Evolutionary conservation across 1,140 invertebrate genomes (phyloP), one percentile per base, ranked within the genome.

Genomic region (Trissolcus basalis): DNA sequence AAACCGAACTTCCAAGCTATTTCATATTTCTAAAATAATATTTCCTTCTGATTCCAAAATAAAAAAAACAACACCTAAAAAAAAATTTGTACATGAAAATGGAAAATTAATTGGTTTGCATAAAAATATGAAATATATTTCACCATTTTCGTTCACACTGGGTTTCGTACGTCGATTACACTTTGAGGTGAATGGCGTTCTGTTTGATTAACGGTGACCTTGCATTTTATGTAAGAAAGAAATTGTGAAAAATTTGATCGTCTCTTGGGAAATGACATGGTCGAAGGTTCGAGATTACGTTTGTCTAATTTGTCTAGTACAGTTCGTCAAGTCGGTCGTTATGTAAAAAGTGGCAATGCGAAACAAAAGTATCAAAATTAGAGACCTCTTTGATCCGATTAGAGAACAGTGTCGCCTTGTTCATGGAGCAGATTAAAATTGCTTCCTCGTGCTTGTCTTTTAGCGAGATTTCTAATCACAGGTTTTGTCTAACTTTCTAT

Each of bases 151-250:
- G 10, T 2, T 33, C 19, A 16, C 44, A 56, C 47, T 48, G 32
- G 8, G 2, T 11, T 47, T 59, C 33, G 39, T 11, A 15, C 3
- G 50, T 61, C n/a, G 43, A 54, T 64, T 54, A 54, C 45, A 35
- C 43, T 36, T 54, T 64, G 13, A 47, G 47, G 50, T 39, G 49
- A 54, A 54, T 16, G 49, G 10, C 27, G 12, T 4, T 35, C 19
- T 16, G 4, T 54, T 35, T 53, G 49, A 64, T 53, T 53, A 45
- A 54, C 47, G 54, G 39, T 64, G 60, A 64, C 60, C 60, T 64
- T 64, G 60, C 15, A 13, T 27, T 43, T 54, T 10, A 11, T 14
- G 6, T 6, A 27, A 27, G 50, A 54, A 54, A 13, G 50, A 54
- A 54, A 13, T 60, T 14, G 41, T 12, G 41, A 16, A 39, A 11